Conservation (phyloP, 2,113 vertebrate species). For the Tragulus kanchil region DNA sequence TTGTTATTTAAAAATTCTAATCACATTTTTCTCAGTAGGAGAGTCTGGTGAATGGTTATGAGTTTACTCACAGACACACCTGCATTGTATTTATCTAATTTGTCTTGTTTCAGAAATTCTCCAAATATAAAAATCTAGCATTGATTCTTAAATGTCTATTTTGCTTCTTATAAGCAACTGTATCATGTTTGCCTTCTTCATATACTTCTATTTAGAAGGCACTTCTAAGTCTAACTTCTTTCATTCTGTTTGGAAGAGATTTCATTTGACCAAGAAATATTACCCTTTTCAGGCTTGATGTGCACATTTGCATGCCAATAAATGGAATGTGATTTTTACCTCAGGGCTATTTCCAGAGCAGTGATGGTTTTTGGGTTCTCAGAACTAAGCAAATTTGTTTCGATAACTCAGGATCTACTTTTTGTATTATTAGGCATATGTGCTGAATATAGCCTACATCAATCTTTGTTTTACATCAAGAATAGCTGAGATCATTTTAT, state of each 20-base stretch:
- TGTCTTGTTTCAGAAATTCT: conserved; percentile 28
- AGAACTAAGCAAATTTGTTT: conserved; percentile 38
- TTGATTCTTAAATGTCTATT: conserved; percentile 14
- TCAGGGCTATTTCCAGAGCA: conserved; percentile 23
- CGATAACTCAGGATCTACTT: neutral
- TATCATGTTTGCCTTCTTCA: conserved; percentile 32
- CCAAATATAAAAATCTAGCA: conserved; percentile 35
- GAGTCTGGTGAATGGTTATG: conserved; percentile 10
- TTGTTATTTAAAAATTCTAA: conserved; percentile 41
- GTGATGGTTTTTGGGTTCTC: conserved; percentile 19
- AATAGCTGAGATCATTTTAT: conserved; percentile 46
- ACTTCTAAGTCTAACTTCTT: neutral
- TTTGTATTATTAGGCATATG: conserved; percentile 43
- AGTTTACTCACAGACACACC: conserved; percentile 5
- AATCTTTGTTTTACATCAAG: conserved; percentile 44
- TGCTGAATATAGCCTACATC: neutral
- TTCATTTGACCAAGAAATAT: conserved; percentile 51
- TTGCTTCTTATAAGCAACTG: conserved; percentile 38
- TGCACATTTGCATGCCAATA: conserved; percentile 39
- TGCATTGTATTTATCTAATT: neutral
- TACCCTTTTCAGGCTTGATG: neutral
- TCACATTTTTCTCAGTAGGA: conserved; percentile 39
- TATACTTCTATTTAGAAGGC: neutral
- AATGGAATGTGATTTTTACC: conserved; percentile 50
- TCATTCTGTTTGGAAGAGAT: conserved; percentile 24